These are phyloP conservation scores for Torymus texanus DNA, from an alignment of 2,888 invertebrate species.

Conservation along the genomic window DNA sequence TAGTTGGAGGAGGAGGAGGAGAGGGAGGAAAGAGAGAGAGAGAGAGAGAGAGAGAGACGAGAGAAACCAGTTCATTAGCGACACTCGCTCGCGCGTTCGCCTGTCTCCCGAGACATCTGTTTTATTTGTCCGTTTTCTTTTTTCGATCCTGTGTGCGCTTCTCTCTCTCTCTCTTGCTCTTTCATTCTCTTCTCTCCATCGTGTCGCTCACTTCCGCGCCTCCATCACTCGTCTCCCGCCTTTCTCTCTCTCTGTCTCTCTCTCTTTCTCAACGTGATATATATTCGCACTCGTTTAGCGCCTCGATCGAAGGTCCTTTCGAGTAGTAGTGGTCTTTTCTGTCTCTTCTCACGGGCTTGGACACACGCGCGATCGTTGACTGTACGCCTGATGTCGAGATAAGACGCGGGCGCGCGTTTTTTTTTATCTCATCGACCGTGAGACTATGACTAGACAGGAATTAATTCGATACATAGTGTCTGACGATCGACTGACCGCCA, in stretches of 20 bases:
- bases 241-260: neutral
- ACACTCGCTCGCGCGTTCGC: conserved; percentile 63
- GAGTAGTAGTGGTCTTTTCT: too few species aligned
- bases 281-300: neutral
- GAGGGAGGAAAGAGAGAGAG: conserved; percentile 35
- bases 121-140: conserved; percentile 67
- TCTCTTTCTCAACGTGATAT: neutral
- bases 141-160: conserved; percentile 36
- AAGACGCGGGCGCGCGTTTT: neutral
- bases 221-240: neutral
- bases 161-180: conserved; percentile 10
- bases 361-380: neutral
- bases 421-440: conserved; percentile 16
- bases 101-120: conserved; percentile 70
- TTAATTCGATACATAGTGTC: conserved; percentile 28
- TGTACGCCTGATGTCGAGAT: conserved; percentile 18
- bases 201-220: too few species aligned
- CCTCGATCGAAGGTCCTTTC: neutral
- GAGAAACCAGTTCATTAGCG: conserved; percentile 74
- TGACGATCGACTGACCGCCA: too few species aligned
- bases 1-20: conserved; percentile 55
- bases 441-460: conserved; percentile 49
- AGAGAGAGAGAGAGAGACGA: conserved; percentile 63
- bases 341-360: too few species aligned
- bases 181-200: neutral